Conservation (phyloP, 2,888 invertebrate species). For the Lithodes maja region DNA sequence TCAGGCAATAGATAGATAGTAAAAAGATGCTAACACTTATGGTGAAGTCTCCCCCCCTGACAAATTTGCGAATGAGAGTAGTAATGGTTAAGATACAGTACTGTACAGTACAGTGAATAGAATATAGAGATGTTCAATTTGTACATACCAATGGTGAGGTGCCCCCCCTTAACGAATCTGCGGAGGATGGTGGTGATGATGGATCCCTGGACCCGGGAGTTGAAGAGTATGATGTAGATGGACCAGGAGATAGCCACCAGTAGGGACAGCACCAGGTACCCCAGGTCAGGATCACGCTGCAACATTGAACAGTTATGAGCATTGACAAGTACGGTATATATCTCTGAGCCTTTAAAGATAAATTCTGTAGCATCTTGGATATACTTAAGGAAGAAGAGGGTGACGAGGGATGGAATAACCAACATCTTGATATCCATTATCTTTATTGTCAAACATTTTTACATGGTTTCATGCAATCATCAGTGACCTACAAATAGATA, state of each 20-base stretch:
- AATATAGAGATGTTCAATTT: too few relatives aligned
- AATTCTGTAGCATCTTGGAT: too few relatives aligned
- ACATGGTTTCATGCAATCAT: too few relatives aligned
- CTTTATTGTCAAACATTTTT: too few relatives aligned
- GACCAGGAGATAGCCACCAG: conserved; percentile 81
- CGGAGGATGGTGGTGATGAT: conserved; percentile 92
- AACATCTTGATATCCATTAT: too few relatives aligned
- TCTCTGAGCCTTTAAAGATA: too few relatives aligned
- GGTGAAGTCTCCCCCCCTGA: not conserved
- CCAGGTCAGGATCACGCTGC: conserved; percentile 65
- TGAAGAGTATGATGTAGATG: conserved; percentile 95
- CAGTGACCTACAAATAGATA: too few relatives aligned
- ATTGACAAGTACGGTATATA: not conserved
- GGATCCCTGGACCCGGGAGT: conserved; percentile 92
- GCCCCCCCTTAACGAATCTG: conserved; percentile 89
- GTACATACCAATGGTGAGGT: conserved; percentile 82
- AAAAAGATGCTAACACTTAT: not conserved
- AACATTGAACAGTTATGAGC: not conserved
- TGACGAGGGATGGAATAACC: too few relatives aligned
- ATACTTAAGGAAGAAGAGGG: too few relatives aligned
- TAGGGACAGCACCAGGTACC: conserved; percentile 66
- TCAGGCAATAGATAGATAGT: too few relatives aligned
- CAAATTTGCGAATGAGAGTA: not conserved
- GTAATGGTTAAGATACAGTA: not conserved
- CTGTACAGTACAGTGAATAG: not conserved